These are phyloP conservation scores for Drosophila santomea DNA, from an alignment of 1,140 invertebrate genomes.

Conservation along the genomic window DNA sequence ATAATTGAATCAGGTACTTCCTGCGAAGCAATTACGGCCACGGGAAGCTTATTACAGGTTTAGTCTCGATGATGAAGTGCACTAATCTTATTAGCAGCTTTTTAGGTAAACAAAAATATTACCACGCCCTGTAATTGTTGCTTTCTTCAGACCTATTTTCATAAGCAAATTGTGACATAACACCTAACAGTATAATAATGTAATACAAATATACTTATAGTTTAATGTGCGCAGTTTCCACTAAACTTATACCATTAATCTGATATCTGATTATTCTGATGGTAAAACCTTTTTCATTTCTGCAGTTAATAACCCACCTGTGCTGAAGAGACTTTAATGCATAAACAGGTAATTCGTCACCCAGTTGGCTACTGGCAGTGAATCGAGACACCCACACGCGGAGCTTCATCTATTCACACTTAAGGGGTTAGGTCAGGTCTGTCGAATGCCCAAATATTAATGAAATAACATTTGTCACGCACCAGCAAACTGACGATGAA, in stretches of 20 bases:
- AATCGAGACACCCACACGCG: slow-evolving; percentile 46
- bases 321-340: slow-evolving; percentile 54
- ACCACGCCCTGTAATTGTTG: not conserved
- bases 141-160: too few species aligned
- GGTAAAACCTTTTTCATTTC: not conserved
- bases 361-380: slow-evolving; percentile 56
- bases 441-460: slow-evolving; percentile 68
- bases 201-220: too few species aligned
- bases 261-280: not conserved
- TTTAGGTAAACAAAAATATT: slow-evolving; percentile 17
- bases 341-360: slow-evolving; percentile 71
- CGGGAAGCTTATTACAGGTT: slow-evolving; percentile 15
- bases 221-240: too few species aligned
- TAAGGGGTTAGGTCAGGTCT: slow-evolving; percentile 19
- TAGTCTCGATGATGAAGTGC: not conserved
- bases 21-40: slow-evolving; percentile 15
- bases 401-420: slow-evolving; percentile 63
- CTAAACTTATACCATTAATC: too few species aligned
- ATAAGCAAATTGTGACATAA: too few species aligned
- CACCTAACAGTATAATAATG: too few species aligned
- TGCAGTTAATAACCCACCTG: slow-evolving; percentile 13
- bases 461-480: slow-evolving; percentile 77
- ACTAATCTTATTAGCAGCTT: slow-evolving; percentile 5
- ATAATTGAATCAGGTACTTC: slow-evolving; percentile 42
- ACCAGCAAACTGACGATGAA: slow-evolving; percentile 59